These are phyloP conservation scores for Gambusia yucatana DNA, from an alignment of 2,797 vertebrate genomes.

Conservation along the genomic window DNA sequence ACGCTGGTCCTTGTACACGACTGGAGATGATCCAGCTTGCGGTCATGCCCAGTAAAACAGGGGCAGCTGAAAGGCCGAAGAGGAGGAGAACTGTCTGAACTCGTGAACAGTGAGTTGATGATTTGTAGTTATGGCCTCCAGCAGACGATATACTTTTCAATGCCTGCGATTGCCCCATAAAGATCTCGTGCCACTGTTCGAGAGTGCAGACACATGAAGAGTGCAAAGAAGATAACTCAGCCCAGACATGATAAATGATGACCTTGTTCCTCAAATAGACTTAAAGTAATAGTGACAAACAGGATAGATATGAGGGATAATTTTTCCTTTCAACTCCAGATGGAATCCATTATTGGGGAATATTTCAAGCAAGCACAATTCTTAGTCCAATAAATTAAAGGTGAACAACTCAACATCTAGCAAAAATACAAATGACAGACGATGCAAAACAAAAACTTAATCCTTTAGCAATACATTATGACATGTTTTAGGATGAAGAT, in stretches of 20 bases:
- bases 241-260: conserved; percentile 54
- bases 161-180: conserved; percentile 68
- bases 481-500: neutral
- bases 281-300: conserved; percentile 46
- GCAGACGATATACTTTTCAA: conserved; percentile 60
- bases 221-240: conserved; percentile 49
- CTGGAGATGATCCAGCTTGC: conserved; percentile 54
- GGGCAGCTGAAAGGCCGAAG: conserved; percentile 48
- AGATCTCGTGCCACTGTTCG: conserved; percentile 58
- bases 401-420: neutral
- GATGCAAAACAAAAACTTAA: neutral
- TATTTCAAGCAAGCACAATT: conserved; percentile 4
- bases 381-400: conserved; percentile 10
- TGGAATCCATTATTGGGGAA: conserved; percentile 2
- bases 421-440: neutral
- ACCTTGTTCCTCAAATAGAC: conserved; percentile 39
- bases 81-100: conserved; percentile 56
- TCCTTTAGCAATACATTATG: neutral
- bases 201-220: conserved; percentile 62
- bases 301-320: conserved; percentile 24
- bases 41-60: conserved; percentile 50
- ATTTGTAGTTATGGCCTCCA: conserved; percentile 59
- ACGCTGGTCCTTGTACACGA: neutral
- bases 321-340: conserved; percentile 15
- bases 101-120: conserved; percentile 56